Evolutionary conservation across 2,888 invertebrate genomes (phyloP).

Genomic region (Synanthedon formicaeformis): DNA sequence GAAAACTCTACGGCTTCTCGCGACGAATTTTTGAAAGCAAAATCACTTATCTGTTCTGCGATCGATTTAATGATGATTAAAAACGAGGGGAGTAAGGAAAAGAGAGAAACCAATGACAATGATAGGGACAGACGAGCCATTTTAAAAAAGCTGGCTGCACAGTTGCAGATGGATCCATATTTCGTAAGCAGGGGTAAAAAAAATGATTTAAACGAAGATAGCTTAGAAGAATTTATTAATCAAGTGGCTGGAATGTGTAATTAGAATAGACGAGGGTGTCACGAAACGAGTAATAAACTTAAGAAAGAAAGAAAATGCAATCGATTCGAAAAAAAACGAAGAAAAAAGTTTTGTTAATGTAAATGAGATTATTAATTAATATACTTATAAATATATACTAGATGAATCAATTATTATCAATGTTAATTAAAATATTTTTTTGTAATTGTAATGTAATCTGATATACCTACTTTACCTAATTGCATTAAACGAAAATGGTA

Average conservation of each 20-base stretch:
- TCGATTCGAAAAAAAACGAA: neutral
- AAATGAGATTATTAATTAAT: neutral
- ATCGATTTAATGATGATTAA: slow-evolving; percentile 32
- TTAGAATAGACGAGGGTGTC: slow-evolving; percentile 5
- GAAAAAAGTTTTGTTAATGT: neutral
- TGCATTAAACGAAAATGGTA: too few relatives aligned
- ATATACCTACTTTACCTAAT: too few relatives aligned
- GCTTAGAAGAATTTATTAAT: slow-evolving; percentile 36
- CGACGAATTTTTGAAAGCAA: slow-evolving; percentile 33
- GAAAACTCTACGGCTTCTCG: slow-evolving; percentile 17
- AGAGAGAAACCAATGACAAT: slow-evolving; percentile 38
- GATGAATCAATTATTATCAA: too few relatives aligned
- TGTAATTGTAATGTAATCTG: too few relatives aligned
- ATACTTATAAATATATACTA: too few relatives aligned
- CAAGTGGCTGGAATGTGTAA: slow-evolving; percentile 42
- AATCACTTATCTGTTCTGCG: slow-evolving; percentile 47
- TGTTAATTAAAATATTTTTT: too few relatives aligned
- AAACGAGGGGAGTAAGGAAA: slow-evolving; percentile 25
- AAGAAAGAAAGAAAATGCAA: neutral
- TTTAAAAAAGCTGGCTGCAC: slow-evolving; percentile 51
- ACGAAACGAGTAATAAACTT: neutral
- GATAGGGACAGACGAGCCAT: slow-evolving; percentile 51
- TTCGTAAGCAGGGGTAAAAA: slow-evolving; percentile 59
- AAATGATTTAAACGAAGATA: slow-evolving; percentile 20
- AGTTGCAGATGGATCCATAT: slow-evolving; percentile 56